phyloP scores from a whole-genome alignment of 2,888 invertebrate species.

The Uropetala carovei region DNA sequence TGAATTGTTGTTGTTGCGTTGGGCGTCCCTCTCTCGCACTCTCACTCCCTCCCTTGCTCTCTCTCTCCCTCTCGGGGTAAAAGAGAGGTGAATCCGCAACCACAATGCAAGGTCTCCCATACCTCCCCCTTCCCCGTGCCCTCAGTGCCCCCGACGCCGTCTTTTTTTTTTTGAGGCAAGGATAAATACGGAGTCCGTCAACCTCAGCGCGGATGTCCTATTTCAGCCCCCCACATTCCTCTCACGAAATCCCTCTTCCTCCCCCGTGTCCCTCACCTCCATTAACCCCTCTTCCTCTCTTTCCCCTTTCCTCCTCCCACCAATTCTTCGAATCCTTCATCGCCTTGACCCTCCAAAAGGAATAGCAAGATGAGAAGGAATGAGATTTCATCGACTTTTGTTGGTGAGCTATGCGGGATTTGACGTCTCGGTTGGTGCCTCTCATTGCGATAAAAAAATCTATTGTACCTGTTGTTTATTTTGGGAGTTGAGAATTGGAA shows the following conservation, averaged over 20 bases:
- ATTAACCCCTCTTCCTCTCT: neutral
- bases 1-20: conserved; percentile 24
- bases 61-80: neutral
- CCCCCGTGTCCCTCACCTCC: neutral
- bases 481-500: neutral
- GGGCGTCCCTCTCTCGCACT: neutral
- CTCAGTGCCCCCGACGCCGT: neutral
- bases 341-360: neutral
- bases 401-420: neutral
- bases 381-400: conserved; percentile 5
- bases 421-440: neutral
- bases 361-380: neutral
- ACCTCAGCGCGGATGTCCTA: neutral
- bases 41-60: neutral
- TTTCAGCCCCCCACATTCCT: conserved; percentile 15
- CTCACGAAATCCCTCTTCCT: neutral
- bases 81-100: neutral
- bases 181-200: conserved; percentile 10
- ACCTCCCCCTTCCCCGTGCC: neutral
- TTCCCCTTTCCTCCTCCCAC: neutral
- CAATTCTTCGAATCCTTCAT: neutral
- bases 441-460: conserved; percentile 14
- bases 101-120: neutral
- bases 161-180: neutral
- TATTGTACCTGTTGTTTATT: neutral